Evolutionary conservation across 1,140 invertebrate genomes (phyloP), one percentile per base, ranked within the genome.

Genomic region (Achroia grisella): DNA sequence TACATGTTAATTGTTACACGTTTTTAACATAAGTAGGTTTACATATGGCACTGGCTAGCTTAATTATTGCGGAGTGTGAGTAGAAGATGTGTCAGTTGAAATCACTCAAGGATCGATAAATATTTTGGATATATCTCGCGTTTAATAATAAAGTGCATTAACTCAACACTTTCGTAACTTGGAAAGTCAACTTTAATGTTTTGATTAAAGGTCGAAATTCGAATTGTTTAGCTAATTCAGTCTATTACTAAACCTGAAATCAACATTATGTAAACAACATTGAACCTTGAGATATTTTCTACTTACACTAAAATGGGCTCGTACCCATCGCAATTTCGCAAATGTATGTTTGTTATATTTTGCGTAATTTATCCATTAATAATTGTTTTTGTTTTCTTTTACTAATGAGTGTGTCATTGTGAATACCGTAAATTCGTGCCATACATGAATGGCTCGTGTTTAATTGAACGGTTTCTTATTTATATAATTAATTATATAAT

Each of bases 1-100:
- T 66, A 71, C 70, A 63, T n/a, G 58, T 68, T 69, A 65, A 71
- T 79, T 73, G 71, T 76, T 74, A 67, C 59, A 73, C 48, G 49
- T 54, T 64, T n/a, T 64, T 68, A 67, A 61, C 40, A 47, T 73
- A 73, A 63, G 64, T 78, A 78, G 70, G 50, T 44, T 55, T 65
- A 66, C 62, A 68, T 65, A 69, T 64, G 65, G 62, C 57, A 61
- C 56, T 52, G 46, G 37, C 45, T 56, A 62, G 56, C 59, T 60
- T 64, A 35, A 34, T 41, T 44, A 46, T 56, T 64, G 42, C 52
- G 36, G 55, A 52, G 53, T 62, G 56, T 61, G 44, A 33, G 50
- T 54, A 63, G 56, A 56, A 52, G 53, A 52, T 46, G 28, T 34
- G 35, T 44, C 41, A 32, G n/a, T 1, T 35, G 2, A n/a, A n/a